Conservation (phyloP, 2,113 vertebrate genomes). For the Rattus rattus region DNA sequence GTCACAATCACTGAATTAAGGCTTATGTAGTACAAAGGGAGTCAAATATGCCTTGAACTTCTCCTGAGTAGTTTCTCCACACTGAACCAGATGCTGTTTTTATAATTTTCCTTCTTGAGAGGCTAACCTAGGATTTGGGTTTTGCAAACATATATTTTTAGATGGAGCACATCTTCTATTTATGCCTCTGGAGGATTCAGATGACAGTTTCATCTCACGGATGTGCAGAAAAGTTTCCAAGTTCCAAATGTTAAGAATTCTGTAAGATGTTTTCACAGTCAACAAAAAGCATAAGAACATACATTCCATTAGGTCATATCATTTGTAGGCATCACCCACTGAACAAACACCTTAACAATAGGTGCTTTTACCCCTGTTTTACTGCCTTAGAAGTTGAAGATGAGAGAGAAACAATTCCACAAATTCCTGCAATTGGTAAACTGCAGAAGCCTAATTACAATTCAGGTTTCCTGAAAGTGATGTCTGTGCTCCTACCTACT, state of each 20-base stretch:
- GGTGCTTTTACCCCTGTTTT: background rate
- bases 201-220: slow-evolving; percentile 69
- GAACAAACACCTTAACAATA: background rate
- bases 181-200: slow-evolving; percentile 78
- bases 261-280: background rate
- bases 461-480: background rate
- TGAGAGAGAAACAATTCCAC: background rate
- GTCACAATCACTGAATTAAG: background rate
- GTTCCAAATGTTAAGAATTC: slow-evolving; percentile 32
- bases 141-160: slow-evolving; percentile 85
- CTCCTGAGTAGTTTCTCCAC: slow-evolving; percentile 63
- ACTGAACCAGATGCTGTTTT: slow-evolving; percentile 71
- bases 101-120: slow-evolving; percentile 68
- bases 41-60: slow-evolving; percentile 57
- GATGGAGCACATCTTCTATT: slow-evolving; percentile 81
- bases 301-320: background rate
- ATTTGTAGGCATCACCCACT: background rate
- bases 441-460: background rate
- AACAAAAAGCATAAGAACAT: background rate
- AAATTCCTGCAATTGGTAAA: background rate
- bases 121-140: slow-evolving; percentile 82
- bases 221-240: slow-evolving; percentile 47
- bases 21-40: slow-evolving; percentile 66
- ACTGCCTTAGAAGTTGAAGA: background rate
- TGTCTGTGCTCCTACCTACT: background rate